These are phyloP conservation scores for Oxyruncus cristatus DNA, from an alignment of 2,113 vertebrate species.

Conservation along the genomic window DNA sequence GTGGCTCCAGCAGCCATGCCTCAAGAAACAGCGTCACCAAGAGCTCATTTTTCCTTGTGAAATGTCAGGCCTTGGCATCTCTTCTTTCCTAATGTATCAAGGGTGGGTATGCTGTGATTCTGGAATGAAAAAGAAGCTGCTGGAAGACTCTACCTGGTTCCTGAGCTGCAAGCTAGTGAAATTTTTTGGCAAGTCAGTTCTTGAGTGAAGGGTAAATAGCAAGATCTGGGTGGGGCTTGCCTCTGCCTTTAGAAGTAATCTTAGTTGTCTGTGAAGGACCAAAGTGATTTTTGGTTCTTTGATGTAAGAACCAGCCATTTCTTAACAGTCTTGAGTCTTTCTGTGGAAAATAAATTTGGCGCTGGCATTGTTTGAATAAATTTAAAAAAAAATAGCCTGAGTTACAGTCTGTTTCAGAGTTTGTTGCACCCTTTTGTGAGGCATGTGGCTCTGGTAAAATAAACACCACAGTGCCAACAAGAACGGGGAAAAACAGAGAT, in stretches of 20 bases:
- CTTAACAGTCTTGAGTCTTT: not conserved
- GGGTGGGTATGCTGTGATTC: not conserved
- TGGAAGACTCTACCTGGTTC: not conserved
- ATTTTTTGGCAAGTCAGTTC: constrained; percentile 12
- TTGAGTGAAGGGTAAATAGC: not conserved
- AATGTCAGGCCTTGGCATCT: not conserved
- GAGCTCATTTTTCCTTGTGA: not conserved
- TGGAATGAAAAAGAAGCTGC: not conserved
- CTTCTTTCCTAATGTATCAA: not conserved
- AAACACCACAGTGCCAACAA: not conserved
- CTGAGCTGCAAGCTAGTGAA: not conserved
- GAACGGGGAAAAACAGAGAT: not conserved
- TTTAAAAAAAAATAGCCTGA: not conserved
- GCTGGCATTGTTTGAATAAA: not conserved
- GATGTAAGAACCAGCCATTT: not conserved
- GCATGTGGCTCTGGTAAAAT: not conserved
- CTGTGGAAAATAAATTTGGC: not conserved
- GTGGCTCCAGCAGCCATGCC: not conserved
- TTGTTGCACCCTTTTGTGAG: not conserved
- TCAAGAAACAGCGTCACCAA: not conserved
- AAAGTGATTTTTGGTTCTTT: not conserved
- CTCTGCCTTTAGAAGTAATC: not conserved
- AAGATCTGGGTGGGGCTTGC: not conserved
- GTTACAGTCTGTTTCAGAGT: not conserved
- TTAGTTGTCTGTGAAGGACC: not conserved